Evolutionary conservation across 2,113 vertebrate species (phyloP).

Genomic region (Otus sunia): DNA sequence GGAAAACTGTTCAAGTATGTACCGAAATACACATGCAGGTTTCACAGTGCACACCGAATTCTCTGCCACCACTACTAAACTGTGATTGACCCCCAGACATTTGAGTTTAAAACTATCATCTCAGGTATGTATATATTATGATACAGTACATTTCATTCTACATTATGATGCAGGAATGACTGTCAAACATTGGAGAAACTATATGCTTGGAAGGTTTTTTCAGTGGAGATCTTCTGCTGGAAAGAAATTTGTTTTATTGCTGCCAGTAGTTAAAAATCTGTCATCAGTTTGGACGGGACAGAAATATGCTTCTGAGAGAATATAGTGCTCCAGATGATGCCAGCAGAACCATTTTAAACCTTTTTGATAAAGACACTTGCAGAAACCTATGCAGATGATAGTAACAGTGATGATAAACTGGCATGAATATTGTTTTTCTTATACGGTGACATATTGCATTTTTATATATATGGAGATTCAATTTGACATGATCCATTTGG

Average conservation of each 20-base stretch:
- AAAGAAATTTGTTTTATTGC: constrained; percentile 9
- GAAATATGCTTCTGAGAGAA: background rate
- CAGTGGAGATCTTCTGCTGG: background rate
- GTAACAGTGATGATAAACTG: background rate
- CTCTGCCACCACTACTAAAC: background rate
- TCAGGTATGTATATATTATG: background rate
- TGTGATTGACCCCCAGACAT: background rate
- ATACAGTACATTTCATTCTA: background rate
- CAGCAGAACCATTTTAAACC: background rate
- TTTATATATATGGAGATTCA: background rate
- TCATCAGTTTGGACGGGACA: background rate
- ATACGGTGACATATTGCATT: background rate
- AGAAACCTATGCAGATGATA: background rate
- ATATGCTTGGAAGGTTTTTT: background rate
- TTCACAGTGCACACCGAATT: background rate
- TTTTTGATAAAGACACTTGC: background rate
- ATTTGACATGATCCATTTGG: constrained; percentile 26
- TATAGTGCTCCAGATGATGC: background rate
- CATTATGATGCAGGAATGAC: background rate
- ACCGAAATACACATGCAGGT: background rate
- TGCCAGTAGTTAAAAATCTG: constrained; percentile 14
- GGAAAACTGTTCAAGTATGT: background rate
- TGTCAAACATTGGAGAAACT: background rate
- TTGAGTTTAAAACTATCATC: background rate
- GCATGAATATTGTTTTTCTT: background rate